These are phyloP conservation scores for Diadumene lineata DNA, from an alignment of 92 coral and sea anemone species.

Conservation along the genomic window DNA sequence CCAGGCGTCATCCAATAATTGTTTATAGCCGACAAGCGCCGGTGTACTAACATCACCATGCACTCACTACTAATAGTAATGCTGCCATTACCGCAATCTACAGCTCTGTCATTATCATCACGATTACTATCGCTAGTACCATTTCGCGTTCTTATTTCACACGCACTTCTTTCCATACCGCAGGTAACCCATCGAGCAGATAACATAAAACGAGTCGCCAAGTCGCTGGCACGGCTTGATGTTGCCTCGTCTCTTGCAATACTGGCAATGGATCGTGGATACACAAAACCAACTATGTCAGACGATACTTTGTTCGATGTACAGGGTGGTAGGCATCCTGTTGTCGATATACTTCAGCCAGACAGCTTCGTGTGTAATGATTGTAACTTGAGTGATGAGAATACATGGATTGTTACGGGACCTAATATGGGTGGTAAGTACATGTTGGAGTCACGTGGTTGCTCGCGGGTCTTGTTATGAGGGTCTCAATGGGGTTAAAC, in stretches of 20 bases:
- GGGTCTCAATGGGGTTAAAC: too few species aligned
- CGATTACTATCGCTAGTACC: too few species aligned
- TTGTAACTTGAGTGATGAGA: constrained; percentile 62
- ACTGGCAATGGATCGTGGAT: constrained; percentile 73
- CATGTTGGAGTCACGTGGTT: too few species aligned
- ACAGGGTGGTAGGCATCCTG: constrained; percentile 82
- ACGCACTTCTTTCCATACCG: background rate
- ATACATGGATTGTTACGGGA: constrained; percentile 82
- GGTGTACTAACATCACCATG: too few species aligned
- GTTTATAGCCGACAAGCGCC: too few species aligned
- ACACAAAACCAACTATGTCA: constrained; percentile 54
- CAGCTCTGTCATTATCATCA: too few species aligned
- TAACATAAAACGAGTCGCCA: constrained; percentile 61
- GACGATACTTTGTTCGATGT: constrained; percentile 53
- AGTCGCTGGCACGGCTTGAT: constrained; percentile 72
- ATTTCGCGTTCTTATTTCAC: too few species aligned
- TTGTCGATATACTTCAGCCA: constrained; percentile 81
- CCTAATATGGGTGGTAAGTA: constrained; percentile 91
- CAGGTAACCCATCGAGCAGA: constrained; percentile 77
- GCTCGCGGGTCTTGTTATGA: too few species aligned
- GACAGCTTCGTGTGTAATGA: constrained; percentile 85
- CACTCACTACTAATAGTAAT: too few species aligned
- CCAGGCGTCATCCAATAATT: too few species aligned
- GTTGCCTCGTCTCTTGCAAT: constrained; percentile 78
- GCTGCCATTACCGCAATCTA: too few species aligned